phyloP scores from a whole-genome alignment of 1,140 invertebrate genomes.

The Hesperophylax magnus region DNA sequence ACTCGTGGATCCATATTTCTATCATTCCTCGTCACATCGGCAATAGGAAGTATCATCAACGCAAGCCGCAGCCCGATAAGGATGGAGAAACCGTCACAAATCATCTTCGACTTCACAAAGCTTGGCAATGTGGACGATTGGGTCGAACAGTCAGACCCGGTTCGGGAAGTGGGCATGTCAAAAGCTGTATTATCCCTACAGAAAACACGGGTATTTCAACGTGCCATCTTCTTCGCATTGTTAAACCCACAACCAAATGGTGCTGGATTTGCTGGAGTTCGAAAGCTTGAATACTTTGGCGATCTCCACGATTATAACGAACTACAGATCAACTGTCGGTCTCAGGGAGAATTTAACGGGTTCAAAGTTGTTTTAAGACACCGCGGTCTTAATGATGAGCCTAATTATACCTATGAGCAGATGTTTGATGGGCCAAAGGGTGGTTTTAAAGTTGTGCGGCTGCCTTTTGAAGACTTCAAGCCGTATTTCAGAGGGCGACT shows the following conservation, averaged over 20 bases:
- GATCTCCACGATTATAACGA: slow-evolving; percentile 70
- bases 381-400: slow-evolving; percentile 70
- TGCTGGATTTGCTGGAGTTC: slow-evolving; percentile 78
- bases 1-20: slow-evolving; percentile 3
- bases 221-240: slow-evolving; percentile 77
- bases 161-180: slow-evolving; percentile 76
- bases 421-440: slow-evolving; percentile 73
- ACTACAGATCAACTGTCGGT: slow-evolving; percentile 72
- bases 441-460: slow-evolving; percentile 68
- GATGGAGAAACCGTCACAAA: slow-evolving; percentile 5
- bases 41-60: slow-evolving; percentile 27
- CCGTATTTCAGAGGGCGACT: slow-evolving; percentile 75
- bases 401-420: slow-evolving; percentile 76
- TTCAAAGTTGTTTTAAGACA: slow-evolving; percentile 78
- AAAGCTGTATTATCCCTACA: slow-evolving; percentile 75
- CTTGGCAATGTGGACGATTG: slow-evolving; percentile 63
- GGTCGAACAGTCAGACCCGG: slow-evolving; percentile 77
- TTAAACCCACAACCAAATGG: slow-evolving; percentile 80
- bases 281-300: slow-evolving; percentile 64
- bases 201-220: slow-evolving; percentile 73
- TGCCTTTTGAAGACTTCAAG: slow-evolving; percentile 74
- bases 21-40: slow-evolving; percentile 21
- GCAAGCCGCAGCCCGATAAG: neutral
- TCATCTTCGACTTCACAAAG: slow-evolving; percentile 49
- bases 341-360: slow-evolving; percentile 71